A percentile compares a stretch with the other conserved stretches of the same genome.
Conservation (phyloP, 1,140 invertebrate species). For the Camponotus pennsylvanicus region DNA sequence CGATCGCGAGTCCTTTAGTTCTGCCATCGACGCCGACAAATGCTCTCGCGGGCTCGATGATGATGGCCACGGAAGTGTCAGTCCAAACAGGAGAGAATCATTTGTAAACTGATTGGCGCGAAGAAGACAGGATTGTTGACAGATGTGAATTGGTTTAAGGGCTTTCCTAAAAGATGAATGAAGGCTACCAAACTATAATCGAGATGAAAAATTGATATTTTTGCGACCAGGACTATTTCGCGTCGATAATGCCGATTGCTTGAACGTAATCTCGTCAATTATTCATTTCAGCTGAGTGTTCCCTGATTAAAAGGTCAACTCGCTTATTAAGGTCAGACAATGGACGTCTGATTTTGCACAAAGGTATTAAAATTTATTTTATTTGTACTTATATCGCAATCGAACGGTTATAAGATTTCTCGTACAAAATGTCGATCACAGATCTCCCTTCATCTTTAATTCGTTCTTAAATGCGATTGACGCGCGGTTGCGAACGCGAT, state of each 20-base stretch:
- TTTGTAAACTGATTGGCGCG: conserved; percentile 58
- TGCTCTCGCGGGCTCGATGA: conserved; percentile 66
- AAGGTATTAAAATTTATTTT: background rate
- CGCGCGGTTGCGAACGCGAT: background rate
- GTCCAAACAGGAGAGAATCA: conserved; percentile 73
- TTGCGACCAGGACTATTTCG: conserved; percentile 3
- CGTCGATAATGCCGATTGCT: conserved; percentile 1
- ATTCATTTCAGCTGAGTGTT: background rate
- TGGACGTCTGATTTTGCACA: conserved; percentile 17
- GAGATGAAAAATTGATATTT: background rate
- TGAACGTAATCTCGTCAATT: background rate
- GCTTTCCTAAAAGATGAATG: background rate
- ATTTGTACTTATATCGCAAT: background rate
- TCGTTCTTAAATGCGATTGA: conserved; percentile 38
- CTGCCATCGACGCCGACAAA: conserved; percentile 69
- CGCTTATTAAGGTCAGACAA: background rate
- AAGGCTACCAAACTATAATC: conserved; percentile 1
- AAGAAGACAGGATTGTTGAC: background rate
- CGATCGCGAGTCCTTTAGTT: conserved; percentile 75
- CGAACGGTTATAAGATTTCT: background rate
- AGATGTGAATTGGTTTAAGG: background rate
- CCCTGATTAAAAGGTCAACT: background rate
- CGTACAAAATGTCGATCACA: conserved; percentile 21
- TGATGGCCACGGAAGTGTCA: conserved; percentile 74
- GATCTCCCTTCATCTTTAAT: conserved; percentile 6